Evolutionary conservation across 1,140 invertebrate species (phyloP), one percentile per base, ranked within the genome.

Genomic region (Tetranychus cinnabarinus): DNA sequence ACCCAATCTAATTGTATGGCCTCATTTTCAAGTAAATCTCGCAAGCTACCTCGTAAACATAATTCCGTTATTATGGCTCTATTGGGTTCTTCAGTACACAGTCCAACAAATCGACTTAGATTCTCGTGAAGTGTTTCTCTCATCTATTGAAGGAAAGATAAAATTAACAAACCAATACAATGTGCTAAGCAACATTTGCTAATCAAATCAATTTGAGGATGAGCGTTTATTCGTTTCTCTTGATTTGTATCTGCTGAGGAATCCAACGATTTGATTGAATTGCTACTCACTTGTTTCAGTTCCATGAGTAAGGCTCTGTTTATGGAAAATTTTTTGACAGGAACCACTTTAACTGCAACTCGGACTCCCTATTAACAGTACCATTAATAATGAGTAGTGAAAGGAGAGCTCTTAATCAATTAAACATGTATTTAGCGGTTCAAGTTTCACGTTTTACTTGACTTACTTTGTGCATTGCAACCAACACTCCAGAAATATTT

Each of bases 1-100:
- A 92, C 86, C 78, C 82, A 85, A 71, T 97, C 92, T 61, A 96
- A 74, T 67, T 88, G 85, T 36, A 96, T 83, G 64, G 88, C 80
- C 42, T 95, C 88, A 72, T 95, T 91, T 71, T 95, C 88, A 50
- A 97, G 72, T 64, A 97, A 88, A 73, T 97, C 91, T 68, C 60
- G 36, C 37, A 97, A 76, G 52, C 86, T 91, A 56, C 93, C 93
- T 73, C 89, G 88, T 1, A 88, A 86, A 70, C 90, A 96, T 68
- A 91, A 93, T 72, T 96, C 91, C 0, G 85, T 95, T 0, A 98
- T 73, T 0, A 97, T 74, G 66, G 86, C 77, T 34, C 86, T 81
- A 59, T 70, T 70, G 59, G 63, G 65, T 60, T 65, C 66, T 69
- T 88, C 86, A 47, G 88, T 79, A 69, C 85, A 88, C 0, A 88